These are phyloP conservation scores for Melanostoma scalare DNA, from an alignment of 2,888 invertebrate species.

Conservation along the genomic window DNA sequence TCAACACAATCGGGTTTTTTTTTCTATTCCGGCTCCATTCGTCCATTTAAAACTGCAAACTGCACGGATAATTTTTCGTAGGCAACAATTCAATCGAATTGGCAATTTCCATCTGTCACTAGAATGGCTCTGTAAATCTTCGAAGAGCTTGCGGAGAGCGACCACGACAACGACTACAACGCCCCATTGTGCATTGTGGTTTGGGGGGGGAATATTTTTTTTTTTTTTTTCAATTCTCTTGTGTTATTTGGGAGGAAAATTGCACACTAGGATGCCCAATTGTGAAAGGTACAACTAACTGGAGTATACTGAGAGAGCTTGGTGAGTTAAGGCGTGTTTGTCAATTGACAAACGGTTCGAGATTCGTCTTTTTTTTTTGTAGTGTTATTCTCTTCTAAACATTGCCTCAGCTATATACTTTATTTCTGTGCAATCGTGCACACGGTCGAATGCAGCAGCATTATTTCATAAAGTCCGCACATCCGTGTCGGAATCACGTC, in stretches of 20 bases:
- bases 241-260: background rate
- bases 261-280: conserved; percentile 27
- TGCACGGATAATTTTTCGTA: conserved; percentile 71
- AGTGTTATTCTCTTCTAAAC: conserved; percentile 31
- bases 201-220: background rate
- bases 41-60: conserved; percentile 70
- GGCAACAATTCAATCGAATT: conserved; percentile 73
- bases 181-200: conserved; percentile 54
- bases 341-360: conserved; percentile 65
- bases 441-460: conserved; percentile 39
- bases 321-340: conserved; percentile 67
- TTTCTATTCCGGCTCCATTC: conserved; percentile 47
- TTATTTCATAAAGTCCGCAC: conserved; percentile 60
- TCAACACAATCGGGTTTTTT: conserved; percentile 40
- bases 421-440: conserved; percentile 42
- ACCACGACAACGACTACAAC: conserved; percentile 28
- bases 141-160: conserved; percentile 42
- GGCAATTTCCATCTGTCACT: conserved; percentile 72
- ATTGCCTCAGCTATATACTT: conserved; percentile 11
- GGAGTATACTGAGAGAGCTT: conserved; percentile 2
- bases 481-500: conserved; percentile 48
- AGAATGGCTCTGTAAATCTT: conserved; percentile 71
- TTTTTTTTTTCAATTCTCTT: conserved; percentile 1
- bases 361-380: conserved; percentile 38
- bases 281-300: conserved; percentile 47